Conservation (phyloP, 2,797 vertebrate species). For the Thripadectes ignobilis region DNA sequence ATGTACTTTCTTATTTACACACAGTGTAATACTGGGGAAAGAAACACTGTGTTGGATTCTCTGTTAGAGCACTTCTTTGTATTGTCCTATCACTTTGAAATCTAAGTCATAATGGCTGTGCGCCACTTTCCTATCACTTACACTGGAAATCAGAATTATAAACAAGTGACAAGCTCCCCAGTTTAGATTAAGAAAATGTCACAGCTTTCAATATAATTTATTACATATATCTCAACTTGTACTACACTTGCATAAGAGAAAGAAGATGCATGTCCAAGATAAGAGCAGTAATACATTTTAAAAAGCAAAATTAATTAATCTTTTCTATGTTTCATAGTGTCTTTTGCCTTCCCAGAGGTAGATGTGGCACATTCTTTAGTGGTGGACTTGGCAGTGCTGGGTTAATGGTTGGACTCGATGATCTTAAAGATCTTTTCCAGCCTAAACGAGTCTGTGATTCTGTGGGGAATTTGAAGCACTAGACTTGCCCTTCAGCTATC, state of each 20-base stretch:
- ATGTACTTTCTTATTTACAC: background rate
- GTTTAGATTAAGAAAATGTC: background rate
- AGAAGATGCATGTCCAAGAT: background rate
- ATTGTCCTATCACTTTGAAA: background rate
- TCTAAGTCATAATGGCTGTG: background rate
- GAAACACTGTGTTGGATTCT: background rate
- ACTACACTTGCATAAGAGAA: background rate
- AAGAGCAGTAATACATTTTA: background rate
- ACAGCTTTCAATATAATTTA: background rate
- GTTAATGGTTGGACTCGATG: background rate
- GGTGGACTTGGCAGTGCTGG: background rate
- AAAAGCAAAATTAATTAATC: background rate
- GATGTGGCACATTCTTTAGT: background rate
- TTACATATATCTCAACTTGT: background rate
- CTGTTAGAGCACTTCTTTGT: background rate
- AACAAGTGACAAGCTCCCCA: background rate
- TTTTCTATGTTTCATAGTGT: background rate
- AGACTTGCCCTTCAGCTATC: background rate
- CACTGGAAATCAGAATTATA: background rate
- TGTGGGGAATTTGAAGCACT: background rate
- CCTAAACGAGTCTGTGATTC: background rate
- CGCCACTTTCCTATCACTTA: background rate
- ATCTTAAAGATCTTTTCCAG: background rate
- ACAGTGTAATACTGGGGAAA: background rate
- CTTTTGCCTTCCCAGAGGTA: background rate